A percentile compares a stretch with the other conserved stretches of the same genome.
Conservation (phyloP, 1,140 invertebrate species). For the Drosophila pandora region DNA sequence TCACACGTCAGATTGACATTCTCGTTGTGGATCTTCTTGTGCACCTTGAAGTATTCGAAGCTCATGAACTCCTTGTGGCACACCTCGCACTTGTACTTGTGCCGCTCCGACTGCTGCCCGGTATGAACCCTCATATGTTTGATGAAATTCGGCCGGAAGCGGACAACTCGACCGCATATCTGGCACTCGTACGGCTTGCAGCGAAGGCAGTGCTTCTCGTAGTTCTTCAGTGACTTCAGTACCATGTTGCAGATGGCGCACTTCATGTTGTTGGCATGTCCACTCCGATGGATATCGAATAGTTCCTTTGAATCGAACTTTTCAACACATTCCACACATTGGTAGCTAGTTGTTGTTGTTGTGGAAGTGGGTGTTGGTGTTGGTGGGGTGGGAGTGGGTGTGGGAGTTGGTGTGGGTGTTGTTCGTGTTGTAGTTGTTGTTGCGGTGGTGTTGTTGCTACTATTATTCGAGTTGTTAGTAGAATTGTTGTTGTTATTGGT, state of each 20-base stretch:
- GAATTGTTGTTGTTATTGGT: conserved; percentile 9
- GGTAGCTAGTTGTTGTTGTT: conserved; percentile 61
- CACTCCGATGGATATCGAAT: conserved; percentile 79
- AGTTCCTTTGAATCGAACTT: conserved; percentile 82
- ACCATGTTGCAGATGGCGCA: conserved; percentile 83
- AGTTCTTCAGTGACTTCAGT: conserved; percentile 78
- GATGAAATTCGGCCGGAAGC: conserved; percentile 80
- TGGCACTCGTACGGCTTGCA: conserved; percentile 83
- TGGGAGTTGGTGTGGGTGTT: conserved; percentile 17
- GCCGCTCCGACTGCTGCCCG: conserved; percentile 79
- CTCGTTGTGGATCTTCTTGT: conserved; percentile 83
- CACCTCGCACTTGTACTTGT: conserved; percentile 83
- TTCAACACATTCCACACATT: conserved; percentile 78
- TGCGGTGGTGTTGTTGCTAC: conserved; percentile 31
- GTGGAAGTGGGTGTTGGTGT: background rate
- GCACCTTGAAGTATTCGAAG: conserved; percentile 83
- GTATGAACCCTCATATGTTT: conserved; percentile 83
- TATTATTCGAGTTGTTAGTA: conserved; percentile 20
- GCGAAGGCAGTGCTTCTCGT: conserved; percentile 81
- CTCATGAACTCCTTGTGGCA: conserved; percentile 83
- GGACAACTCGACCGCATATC: conserved; percentile 80
- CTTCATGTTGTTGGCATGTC: conserved; percentile 83
- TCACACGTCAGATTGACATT: conserved; percentile 82
- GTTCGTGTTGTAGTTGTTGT: conserved; percentile 16
- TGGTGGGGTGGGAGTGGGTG: conserved; percentile 5